These are phyloP conservation scores for Zaprionus africanus DNA, from an alignment of 1,140 invertebrate species.

Conservation along the genomic window DNA sequence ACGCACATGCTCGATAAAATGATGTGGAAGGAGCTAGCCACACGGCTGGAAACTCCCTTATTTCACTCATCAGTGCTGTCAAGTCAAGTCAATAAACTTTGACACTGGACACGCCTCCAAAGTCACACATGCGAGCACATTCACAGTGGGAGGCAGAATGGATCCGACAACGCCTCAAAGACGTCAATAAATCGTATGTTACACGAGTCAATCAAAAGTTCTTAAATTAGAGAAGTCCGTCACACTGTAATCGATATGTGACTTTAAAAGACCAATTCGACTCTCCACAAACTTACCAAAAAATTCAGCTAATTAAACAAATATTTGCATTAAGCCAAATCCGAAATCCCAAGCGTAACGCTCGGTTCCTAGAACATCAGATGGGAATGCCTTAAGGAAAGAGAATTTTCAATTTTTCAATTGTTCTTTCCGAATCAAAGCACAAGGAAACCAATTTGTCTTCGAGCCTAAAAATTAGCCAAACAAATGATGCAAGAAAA, in stretches of 20 bases:
- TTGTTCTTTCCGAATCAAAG: conserved; percentile 61
- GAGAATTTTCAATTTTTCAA: conserved; percentile 38
- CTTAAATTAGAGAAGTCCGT: background rate
- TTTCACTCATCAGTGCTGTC: conserved; percentile 33
- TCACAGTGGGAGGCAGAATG: background rate
- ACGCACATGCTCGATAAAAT: conserved; percentile 37
- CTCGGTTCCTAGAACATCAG: background rate
- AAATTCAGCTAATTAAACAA: background rate
- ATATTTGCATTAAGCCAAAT: background rate
- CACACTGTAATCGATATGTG: background rate
- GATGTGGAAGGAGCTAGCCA: conserved; percentile 14
- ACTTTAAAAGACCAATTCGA: background rate
- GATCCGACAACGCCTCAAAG: background rate
- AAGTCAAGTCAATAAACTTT: conserved; percentile 19
- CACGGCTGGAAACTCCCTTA: conserved; percentile 42
- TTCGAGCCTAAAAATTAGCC: conserved; percentile 68
- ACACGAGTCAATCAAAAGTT: background rate
- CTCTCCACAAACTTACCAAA: background rate
- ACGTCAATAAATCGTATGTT: background rate
- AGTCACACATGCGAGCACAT: conserved; percentile 18
- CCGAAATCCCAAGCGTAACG: background rate
- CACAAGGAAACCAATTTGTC: conserved; percentile 49
- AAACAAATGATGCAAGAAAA: conserved; percentile 73
- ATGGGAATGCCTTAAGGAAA: background rate
- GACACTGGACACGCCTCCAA: conserved; percentile 31